These are phyloP conservation scores for Conus betulinus DNA, from an alignment of 1,140 invertebrate species.

Conservation along the genomic window DNA sequence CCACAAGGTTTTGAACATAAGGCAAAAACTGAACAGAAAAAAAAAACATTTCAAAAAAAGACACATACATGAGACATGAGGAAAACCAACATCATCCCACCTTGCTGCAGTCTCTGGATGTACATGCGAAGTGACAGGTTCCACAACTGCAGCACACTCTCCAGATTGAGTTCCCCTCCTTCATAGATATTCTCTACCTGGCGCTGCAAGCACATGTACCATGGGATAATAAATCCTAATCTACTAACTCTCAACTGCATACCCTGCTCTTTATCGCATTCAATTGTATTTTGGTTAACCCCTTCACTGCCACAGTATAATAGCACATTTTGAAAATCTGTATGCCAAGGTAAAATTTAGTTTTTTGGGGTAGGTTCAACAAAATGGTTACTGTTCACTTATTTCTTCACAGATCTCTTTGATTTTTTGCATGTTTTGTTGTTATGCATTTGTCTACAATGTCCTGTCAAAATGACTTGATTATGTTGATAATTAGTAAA, in stretches of 20 bases:
- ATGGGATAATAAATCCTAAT: not conserved
- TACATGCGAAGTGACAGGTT: conserved; percentile 66
- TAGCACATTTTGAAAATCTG: too few species aligned
- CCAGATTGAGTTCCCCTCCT: conserved; percentile 65
- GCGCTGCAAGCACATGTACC: conserved; percentile 56
- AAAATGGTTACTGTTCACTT: too few species aligned
- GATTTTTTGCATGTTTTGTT: too few species aligned
- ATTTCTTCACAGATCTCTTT: too few species aligned
- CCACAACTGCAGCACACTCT: conserved; percentile 69
- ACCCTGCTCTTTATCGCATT: not conserved
- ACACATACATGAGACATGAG: not conserved
- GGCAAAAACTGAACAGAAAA: too few species aligned
- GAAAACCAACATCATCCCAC: conserved; percentile 39
- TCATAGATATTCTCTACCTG: conserved; percentile 69
- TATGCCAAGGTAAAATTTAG: too few species aligned
- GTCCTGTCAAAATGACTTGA: too few species aligned
- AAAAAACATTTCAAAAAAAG: not conserved
- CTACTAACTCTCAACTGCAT: not conserved
- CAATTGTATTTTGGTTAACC: not conserved
- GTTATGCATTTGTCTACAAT: too few species aligned
- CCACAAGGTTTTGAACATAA: not conserved
- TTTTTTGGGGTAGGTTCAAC: too few species aligned
- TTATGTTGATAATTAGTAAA: too few species aligned
- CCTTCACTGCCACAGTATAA: too few species aligned
- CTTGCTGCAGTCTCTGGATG: conserved; percentile 62